Conservation (phyloP, 2,113 vertebrate species). For the Orcinus orca region DNA sequence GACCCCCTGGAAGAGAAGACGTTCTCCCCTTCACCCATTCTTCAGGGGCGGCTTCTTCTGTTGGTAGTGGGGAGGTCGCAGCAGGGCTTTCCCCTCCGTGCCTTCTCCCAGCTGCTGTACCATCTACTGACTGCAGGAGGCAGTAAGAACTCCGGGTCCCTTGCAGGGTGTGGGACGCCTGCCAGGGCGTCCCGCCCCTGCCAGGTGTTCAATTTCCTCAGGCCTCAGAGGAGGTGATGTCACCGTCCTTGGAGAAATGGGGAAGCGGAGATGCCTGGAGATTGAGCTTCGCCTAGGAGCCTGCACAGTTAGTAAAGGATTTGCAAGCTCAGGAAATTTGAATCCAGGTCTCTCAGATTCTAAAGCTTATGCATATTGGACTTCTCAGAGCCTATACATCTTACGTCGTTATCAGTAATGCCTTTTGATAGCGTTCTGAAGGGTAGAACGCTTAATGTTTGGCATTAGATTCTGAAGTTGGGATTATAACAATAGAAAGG, state of each 20-base stretch:
- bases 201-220: not conserved
- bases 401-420: not conserved
- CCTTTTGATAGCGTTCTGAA: not conserved
- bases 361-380: not conserved
- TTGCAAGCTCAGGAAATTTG: not conserved
- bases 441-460: not conserved
- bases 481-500: not conserved
- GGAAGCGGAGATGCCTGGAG: not conserved
- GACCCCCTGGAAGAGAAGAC: not conserved
- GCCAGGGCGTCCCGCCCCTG: not conserved
- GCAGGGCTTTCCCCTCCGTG: too few species aligned
- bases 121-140: not conserved
- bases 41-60: not conserved
- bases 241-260: not conserved
- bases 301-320: not conserved
- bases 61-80: not conserved
- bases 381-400: not conserved
- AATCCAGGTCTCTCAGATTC: not conserved
- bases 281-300: not conserved
- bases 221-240: not conserved
- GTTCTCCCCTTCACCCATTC: not conserved
- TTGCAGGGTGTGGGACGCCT: not conserved
- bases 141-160: not conserved
- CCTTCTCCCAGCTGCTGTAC: not conserved
- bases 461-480: not conserved